Base-by-base conservation (phyloP, 2,797 vertebrate genomes). In the Taenioides sp. region DNA sequence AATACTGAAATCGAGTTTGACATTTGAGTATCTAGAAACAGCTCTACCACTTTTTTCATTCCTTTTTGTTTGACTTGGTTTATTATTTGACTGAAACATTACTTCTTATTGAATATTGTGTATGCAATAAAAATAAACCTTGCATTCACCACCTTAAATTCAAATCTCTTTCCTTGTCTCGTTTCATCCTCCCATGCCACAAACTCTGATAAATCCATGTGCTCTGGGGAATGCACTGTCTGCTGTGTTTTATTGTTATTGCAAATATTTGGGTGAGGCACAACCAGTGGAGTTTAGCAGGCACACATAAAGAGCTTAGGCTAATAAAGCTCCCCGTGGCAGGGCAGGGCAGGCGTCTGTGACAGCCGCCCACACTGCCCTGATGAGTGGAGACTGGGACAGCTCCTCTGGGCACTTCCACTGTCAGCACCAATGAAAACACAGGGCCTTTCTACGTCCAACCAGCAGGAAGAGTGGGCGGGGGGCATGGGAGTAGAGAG, bases 291-390 rank as follows among this genome's bases (percentile, higher is more conserved):
- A 74, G 67, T 76, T 75, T 64, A 63, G 63, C 2, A 50, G 65
- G 55, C 64, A 66, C 55, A 67, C 67, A 76, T 75, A 73, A 79
- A 60, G 65, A 79, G 71, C 61, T 84, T 67, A 75, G 54, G 60
- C 66, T 81, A 75, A 79, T 77, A 70, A 70, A 77, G 58, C 64
- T 74, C 69, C 62, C 50, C 23, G 61, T 60, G 34, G 60, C 77
- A 61, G 63, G 75, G 73, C 67, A 73, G 68, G 75, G 75, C 75
- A 74, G 70, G 77, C 28, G 54, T 69, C 57, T 79, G 73, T 80
- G 70, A 81, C 86, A 86, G 73, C 68, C 47, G 23, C 84, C 78
- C 67, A 84, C 75, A 69, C 70, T 43, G 20, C 67, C 65, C 82
- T 74, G 79, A 80, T 80, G 79, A 11, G 43, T 69, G 75, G 64